Evolutionary conservation across 1,140 invertebrate species (phyloP), one percentile per base, ranked within the genome.

Genomic region (Mactra quadrangularis): DNA sequence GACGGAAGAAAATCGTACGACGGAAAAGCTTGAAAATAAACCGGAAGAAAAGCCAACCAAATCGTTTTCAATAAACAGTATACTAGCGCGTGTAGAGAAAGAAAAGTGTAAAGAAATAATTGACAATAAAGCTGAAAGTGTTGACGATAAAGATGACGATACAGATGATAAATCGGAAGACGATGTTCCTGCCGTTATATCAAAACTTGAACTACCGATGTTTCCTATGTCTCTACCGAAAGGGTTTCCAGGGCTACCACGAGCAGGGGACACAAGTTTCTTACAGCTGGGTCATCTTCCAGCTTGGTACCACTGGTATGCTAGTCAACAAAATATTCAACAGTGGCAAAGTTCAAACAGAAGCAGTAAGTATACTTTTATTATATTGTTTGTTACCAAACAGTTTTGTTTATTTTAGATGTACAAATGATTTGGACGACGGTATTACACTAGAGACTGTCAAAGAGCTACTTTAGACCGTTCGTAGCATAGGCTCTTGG

Each of bases 21-120:
- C 25, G 27, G 64, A 68, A 27, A 29, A 25, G 4, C 9, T 4
- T 29, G 11, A 38, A 13, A n/a, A 25, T 11, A 45, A 74, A 45
- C 22, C 11, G 3, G 71, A 74, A 41, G 57, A 76, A 2, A 76
- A 62, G 22, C 55, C 66, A 22, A 62, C 68, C 7, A 82, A 82
- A 75, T 82, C 79, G 35, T 82, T 82, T 31, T 82, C 79, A 31
- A 82, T 82, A 31, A 82, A 82, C 57, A 82, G 79, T 68, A 74
- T 82, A 25, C 17, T 82, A 55, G 70, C 79, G 15, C 29, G 77
- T 0, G 77, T 81, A 0, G 62, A 66, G 31, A 71, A 71, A n/a
- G 66, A 45, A 19, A 70, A 71, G 47, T 33, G 41, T n/a, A 50
- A 81, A 59, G 25, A 71, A 31, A 47, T 1, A 19, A 15, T 13